Evolutionary conservation across 2,888 invertebrate species (phyloP).

Genomic region (Latrodectus elegans): DNA sequence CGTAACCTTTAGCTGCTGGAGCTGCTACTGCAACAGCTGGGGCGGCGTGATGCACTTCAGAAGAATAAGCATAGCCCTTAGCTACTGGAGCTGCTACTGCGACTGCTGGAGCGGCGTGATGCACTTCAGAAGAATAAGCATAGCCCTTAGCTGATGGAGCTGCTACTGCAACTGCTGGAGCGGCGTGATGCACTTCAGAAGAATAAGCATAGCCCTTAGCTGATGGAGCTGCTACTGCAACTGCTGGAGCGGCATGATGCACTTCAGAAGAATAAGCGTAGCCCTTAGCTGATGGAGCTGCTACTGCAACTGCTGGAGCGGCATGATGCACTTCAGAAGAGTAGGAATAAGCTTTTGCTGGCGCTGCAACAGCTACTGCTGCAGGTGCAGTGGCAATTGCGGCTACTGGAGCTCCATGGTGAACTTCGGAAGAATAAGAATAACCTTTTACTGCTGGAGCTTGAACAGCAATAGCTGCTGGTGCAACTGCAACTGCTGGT

Average conservation of each 20-base stretch:
- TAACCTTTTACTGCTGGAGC: slow-evolving; percentile 10
- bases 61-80: slow-evolving; percentile 15
- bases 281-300: slow-evolving; percentile 6
- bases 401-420: slow-evolving; percentile 29
- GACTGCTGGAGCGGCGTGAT: slow-evolving; percentile 43
- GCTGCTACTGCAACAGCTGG: slow-evolving; percentile 6
- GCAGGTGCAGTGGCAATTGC: slow-evolving; percentile 6
- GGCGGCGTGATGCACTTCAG: slow-evolving; percentile 2
- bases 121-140: slow-evolving; percentile 39
- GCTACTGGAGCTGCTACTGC: slow-evolving; percentile 35
- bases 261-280: slow-evolving; percentile 29
- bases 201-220: slow-evolving; percentile 15
- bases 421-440: slow-evolving; percentile 42
- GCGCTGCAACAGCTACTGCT: slow-evolving; percentile 5
- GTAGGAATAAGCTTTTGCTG: slow-evolving; percentile 27
- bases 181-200: slow-evolving; percentile 39
- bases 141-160: slow-evolving; percentile 30
- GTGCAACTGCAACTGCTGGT: slow-evolving; percentile 24
- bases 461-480: slow-evolving; percentile 12
- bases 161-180: slow-evolving; percentile 22
- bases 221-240: slow-evolving; percentile 20
- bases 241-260: slow-evolving; percentile 32
- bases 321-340: slow-evolving; percentile 32
- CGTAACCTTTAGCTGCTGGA: slow-evolving; percentile 21
- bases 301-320: slow-evolving; percentile 30